phyloP scores from a whole-genome alignment of 2,113 vertebrate genomes.

The Phylloscopus trochilus region DNA sequence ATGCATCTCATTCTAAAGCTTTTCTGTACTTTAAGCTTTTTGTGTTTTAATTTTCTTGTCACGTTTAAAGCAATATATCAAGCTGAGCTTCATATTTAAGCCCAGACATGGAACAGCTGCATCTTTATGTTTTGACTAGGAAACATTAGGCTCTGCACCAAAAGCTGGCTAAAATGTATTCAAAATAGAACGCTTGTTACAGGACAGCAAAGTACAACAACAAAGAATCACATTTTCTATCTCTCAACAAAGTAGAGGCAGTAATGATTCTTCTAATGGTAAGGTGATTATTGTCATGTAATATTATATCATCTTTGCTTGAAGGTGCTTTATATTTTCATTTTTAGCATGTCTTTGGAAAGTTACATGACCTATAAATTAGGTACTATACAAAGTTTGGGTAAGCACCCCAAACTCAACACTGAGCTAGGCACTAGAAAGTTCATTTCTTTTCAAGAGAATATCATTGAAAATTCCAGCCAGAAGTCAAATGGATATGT shows the following conservation, averaged over 20 bases:
- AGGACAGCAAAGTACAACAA: neutral
- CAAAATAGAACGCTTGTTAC: neutral
- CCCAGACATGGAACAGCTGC: conserved; percentile 21
- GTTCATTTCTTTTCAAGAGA: neutral
- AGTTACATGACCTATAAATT: neutral
- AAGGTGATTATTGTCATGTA: neutral
- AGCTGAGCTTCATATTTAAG: conserved; percentile 12
- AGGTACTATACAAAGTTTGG: neutral
- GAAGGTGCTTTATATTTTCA: neutral
- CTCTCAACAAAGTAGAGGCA: neutral
- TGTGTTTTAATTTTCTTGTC: conserved; percentile 34
- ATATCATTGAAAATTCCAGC: neutral
- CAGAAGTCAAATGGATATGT: neutral
- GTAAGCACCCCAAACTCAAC: neutral
- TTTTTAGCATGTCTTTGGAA: neutral
- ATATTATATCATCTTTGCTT: neutral
- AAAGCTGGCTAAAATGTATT: conserved; percentile 1
- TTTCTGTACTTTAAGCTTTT: neutral
- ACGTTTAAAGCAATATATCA: conserved; percentile 33
- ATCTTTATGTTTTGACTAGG: conserved; percentile 29
- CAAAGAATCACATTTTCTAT: neutral
- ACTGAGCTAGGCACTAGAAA: neutral
- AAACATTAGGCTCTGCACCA: neutral
- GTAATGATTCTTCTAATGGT: neutral
- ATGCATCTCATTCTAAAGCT: neutral